A percentile compares a stretch with the other conserved stretches of the same genome.
Conservation (phyloP, 2,797 vertebrate species). For the Chelon auratus region DNA sequence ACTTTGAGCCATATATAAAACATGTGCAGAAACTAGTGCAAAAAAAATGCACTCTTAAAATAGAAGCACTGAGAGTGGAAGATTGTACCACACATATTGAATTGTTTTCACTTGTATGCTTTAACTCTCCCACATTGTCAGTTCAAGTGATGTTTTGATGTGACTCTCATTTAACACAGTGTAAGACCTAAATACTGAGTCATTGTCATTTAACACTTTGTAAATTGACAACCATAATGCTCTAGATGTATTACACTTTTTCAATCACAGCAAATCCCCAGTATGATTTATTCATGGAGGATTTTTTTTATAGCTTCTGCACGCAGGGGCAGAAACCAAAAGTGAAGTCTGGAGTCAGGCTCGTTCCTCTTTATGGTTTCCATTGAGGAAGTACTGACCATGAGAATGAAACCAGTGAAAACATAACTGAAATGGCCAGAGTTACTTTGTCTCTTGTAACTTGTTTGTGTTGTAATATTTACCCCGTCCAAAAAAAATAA, state of each 20-base stretch:
- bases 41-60: background rate
- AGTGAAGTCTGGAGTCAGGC: conserved; percentile 76
- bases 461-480: conserved; percentile 11
- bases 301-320: conserved; percentile 36
- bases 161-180: background rate
- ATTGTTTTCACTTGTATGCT: background rate
- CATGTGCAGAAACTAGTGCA: background rate
- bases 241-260: background rate
- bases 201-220: background rate
- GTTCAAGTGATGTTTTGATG: conserved; percentile 1
- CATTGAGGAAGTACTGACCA: conserved; percentile 81
- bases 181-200: background rate
- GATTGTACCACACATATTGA: background rate
- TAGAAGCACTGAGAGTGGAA: background rate
- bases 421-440: conserved; percentile 41
- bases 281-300: conserved; percentile 30
- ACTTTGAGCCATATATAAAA: background rate
- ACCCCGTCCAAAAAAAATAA: too few species aligned
- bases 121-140: conserved; percentile 1
- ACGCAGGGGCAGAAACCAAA: conserved; percentile 73
- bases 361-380: conserved; percentile 82
- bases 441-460: conserved; percentile 3
- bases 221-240: background rate
- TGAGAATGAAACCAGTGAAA: conserved; percentile 72
- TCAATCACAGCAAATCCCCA: conserved; percentile 9